Evolutionary conservation across 2,113 vertebrate genomes (phyloP), one percentile per base, ranked within the genome.

Genomic region (Motacilla tschutschensis): DNA sequence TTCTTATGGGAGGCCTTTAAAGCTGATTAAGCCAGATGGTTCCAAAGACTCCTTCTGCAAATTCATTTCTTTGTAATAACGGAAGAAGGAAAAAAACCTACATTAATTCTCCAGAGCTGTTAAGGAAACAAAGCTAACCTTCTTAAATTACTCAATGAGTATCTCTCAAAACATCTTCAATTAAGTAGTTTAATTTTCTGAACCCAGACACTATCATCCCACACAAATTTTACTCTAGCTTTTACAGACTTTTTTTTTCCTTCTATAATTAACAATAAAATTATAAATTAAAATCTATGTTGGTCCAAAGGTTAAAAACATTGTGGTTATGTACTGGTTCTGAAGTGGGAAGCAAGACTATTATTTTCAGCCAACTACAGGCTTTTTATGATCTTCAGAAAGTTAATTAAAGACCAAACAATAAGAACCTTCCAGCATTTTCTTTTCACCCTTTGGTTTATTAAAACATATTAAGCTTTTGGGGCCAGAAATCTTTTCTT

Each of bases 361-460:
- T 51, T 72, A 43, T 79, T 76, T 84, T 82, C 63, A 84, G 43
- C 14, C 26, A 75, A 7, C 21, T 74, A 41, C 8, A 40, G 47
- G 18, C 1, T 83, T 81, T 64, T 54, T 76, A 66, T 62, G 17
- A 74, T 59, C n/a, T 59, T 64, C 60, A 78, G 33, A 31, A 78
- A 89, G n/a, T 67, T 74, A 83, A 87, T 87, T 71, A 79, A 82
- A 77, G 78, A 50, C n/a, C 20, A 90, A 83, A 76, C 38, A 86
- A 29, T 48, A 83, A 64, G 35, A 85, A 72, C 28, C 18, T 74
- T 78, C 62, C 29, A 38, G 17, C 13, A 57, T 88, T 80, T 90
- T 62, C 50, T 25, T 63, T 79, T 55, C 40, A 74, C 11, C 7
- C 4, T 74, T 71, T 59, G 14, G 21, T 76, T 77, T 90, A 69